phyloP scores from a whole-genome alignment of 2,113 vertebrate species.

The Onychostoma macrolepis region DNA sequence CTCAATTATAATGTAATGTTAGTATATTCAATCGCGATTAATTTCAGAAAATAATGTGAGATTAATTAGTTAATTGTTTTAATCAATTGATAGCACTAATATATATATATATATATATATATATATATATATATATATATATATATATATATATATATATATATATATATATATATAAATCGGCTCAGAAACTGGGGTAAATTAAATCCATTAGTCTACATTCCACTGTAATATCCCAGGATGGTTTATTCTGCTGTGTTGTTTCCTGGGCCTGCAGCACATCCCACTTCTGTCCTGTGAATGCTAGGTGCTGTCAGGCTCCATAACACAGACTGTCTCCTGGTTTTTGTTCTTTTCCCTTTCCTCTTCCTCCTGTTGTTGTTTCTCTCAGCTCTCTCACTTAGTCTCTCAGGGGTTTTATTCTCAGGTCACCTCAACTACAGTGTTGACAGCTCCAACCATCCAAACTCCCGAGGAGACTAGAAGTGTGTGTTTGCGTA shows the following conservation, averaged over 20 bases:
- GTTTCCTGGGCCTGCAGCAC: constrained; percentile 4
- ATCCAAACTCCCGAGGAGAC: background rate
- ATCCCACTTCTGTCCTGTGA: background rate
- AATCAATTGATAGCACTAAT: too few species aligned
- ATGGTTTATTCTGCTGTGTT: background rate
- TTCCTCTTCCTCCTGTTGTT: constrained; percentile 24
- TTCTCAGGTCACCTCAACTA: constrained; percentile 11
- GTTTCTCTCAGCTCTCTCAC: constrained; percentile 13
- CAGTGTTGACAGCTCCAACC: constrained; percentile 16
- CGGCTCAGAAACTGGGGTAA: background rate
- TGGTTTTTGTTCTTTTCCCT: background rate
- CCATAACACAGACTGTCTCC: constrained; percentile 16
- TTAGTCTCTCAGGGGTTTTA: constrained; percentile 14
- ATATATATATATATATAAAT: too few species aligned
- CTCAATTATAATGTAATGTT: too few species aligned
- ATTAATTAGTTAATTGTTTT: too few species aligned
- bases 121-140: too few species aligned
- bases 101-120: too few species aligned
- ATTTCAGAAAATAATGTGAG: too few species aligned
- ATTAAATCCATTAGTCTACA: background rate
- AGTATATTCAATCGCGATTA: too few species aligned
- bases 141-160: too few species aligned
- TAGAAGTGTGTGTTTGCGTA: constrained; percentile 14
- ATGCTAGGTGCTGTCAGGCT: constrained; percentile 4
- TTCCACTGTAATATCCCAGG: background rate